Base-by-base conservation (phyloP, 2,888 invertebrate species). In the Brachypalpus laphriformis region DNA sequence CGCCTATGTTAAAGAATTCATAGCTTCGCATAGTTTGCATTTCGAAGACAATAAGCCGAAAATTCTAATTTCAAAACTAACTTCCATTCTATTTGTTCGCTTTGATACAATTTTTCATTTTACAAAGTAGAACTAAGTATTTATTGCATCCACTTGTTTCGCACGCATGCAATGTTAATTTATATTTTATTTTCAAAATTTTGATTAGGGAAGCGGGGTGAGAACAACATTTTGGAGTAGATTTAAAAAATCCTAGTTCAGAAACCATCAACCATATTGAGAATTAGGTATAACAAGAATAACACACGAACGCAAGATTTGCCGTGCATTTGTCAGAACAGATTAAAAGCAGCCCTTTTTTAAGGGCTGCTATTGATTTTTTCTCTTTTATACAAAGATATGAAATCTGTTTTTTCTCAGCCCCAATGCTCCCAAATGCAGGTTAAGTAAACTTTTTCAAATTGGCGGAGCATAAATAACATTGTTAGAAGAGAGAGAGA, bases 301-400 rank as follows among this genome's bases (percentile, higher is more conserved):
- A 56, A 56, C 9, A 34, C 37, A 37, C 1, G 9, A 8, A 34
- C 22, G 1, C 11, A 20, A 22, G n/a, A 11, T n/a, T 49, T 22
- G 11, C 6, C 18, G 18, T 34, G n/a, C n/a, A n/a, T 20, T 31
- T 22, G 11, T 20, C 9, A 37, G 34, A 20, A 37, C 57, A 9
- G 3, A 37, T 3, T 4, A 57, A 59, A 22, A 59, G 0, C 45
- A 45, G 31, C 45, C 45, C 63, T 47, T 20, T 14, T 47, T 20
- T 34, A 47, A 63, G 31, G 63, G 63, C 34, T n/a, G 47, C 37
- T 63, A 63, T 63, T 6, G 63, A 47, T 63, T 63, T 31, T 2
- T 28, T 31, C 31, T 31, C 47, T 63, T 31, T 63, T 6, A 20
- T 31, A 8, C 7, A 34, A 34, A 34, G 9, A 34, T 11, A 34